Evolutionary conservation across 2,797 vertebrate genomes (phyloP).

Genomic region (Clarias platycephalus): DNA sequence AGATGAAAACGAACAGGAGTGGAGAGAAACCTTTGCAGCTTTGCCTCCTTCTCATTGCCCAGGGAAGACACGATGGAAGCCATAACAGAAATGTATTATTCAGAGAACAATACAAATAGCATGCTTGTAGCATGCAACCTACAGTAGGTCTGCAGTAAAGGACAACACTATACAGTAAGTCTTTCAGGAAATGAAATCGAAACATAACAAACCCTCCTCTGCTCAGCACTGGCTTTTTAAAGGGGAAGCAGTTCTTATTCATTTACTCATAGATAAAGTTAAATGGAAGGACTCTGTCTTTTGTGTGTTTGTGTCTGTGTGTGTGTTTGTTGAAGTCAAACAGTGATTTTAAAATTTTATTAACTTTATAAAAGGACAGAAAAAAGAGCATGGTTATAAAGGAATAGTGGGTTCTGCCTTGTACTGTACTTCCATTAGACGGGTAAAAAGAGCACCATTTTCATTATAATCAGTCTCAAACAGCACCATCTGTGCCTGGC

Average conservation of each 20-base stretch:
- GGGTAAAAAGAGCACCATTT: not conserved
- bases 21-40: not conserved
- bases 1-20: conserved; percentile 32
- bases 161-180: not conserved
- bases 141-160: too few species aligned
- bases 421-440: not conserved
- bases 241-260: too few species aligned
- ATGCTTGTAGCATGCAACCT: not conserved
- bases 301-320: too few species aligned
- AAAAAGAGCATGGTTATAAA: too few species aligned
- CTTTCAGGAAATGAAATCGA: not conserved
- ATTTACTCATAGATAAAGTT: too few species aligned
- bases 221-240: not conserved
- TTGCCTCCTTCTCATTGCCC: conserved; percentile 1
- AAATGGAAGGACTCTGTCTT: too few species aligned
- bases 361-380: too few species aligned
- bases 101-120: not conserved
- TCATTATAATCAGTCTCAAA: not conserved
- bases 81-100: too few species aligned
- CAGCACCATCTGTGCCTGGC: not conserved
- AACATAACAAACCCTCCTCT: not conserved
- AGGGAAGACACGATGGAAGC: conserved; percentile 29
- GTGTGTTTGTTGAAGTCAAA: too few species aligned
- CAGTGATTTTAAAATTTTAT: too few species aligned
- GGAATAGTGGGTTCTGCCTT: too few species aligned